These are phyloP conservation scores for Serrognathus titanus DNA, from an alignment of 2,888 invertebrate species.

Conservation along the genomic window DNA sequence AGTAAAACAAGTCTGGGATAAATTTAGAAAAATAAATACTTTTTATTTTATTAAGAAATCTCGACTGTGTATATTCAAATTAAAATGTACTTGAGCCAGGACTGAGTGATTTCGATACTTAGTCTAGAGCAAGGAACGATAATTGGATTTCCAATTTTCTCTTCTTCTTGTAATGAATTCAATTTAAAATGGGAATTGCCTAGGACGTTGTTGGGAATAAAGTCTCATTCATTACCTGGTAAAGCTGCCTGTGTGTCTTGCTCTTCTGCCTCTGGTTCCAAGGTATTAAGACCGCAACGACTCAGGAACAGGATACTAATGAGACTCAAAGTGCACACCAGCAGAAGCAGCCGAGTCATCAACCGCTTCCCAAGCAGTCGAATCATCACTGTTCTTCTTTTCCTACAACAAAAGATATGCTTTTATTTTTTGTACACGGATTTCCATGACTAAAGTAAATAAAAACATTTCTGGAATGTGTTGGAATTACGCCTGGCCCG, in stretches of 20 bases:
- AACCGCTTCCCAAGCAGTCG: conserved; percentile 55
- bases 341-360: conserved; percentile 55
- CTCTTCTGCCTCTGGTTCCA: conserved; percentile 36
- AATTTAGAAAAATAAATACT: too few relatives aligned
- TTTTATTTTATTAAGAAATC: too few relatives aligned
- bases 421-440: too few relatives aligned
- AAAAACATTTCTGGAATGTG: too few relatives aligned
- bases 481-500: too few relatives aligned
- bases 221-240: conserved; percentile 20
- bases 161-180: neutral
- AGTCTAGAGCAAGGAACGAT: neutral
- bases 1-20: too few relatives aligned
- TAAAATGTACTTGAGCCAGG: too few relatives aligned
- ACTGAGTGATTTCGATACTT: too few relatives aligned
- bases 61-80: too few relatives aligned
- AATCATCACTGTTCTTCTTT: conserved; percentile 49
- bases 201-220: neutral
- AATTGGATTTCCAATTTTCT: neutral
- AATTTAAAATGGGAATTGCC: neutral
- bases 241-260: conserved; percentile 25
- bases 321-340: conserved; percentile 55
- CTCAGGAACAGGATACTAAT: conserved; percentile 56
- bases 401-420: conserved; percentile 32
- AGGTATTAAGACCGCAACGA: conserved; percentile 52
- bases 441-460: too few relatives aligned